Evolutionary conservation across 1,140 invertebrate species (phyloP).

Genomic region (Bombus haemorrhoidalis): DNA sequence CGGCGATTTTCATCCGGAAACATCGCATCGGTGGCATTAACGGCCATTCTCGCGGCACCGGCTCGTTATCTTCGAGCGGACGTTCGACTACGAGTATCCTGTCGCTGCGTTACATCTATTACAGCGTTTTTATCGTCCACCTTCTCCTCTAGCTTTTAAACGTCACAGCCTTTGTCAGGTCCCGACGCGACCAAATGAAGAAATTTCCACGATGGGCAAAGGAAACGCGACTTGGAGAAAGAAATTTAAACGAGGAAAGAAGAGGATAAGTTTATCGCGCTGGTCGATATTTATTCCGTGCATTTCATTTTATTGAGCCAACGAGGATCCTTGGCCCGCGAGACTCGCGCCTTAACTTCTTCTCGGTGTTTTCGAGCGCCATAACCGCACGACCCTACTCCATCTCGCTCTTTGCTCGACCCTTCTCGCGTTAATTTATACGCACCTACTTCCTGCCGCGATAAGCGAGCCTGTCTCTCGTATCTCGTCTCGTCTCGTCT

Average conservation of each 20-base stretch:
- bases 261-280: conserved; percentile 53
- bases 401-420: conserved; percentile 24
- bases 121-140: conserved; percentile 6
- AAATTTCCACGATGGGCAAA: not conserved
- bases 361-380: conserved; percentile 37
- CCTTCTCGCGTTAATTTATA: conserved; percentile 57
- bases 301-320: conserved; percentile 62
- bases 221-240: not conserved
- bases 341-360: conserved; percentile 25
- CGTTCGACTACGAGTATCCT: not conserved
- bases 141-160: not conserved
- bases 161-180: not conserved
- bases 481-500: conserved; percentile 47
- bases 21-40: conserved; percentile 35
- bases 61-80: not conserved
- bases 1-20: conserved; percentile 34
- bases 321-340: not conserved
- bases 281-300: conserved; percentile 58
- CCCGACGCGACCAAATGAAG: not conserved
- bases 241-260: not conserved
- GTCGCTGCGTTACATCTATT: conserved; percentile 2
- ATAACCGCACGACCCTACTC: conserved; percentile 32
- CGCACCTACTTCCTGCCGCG: conserved; percentile 55
- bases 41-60: not conserved
- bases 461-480: conserved; percentile 47